These are phyloP conservation scores for Vireo altiloquus DNA, from an alignment of 2,113 vertebrate genomes.

Conservation along the genomic window DNA sequence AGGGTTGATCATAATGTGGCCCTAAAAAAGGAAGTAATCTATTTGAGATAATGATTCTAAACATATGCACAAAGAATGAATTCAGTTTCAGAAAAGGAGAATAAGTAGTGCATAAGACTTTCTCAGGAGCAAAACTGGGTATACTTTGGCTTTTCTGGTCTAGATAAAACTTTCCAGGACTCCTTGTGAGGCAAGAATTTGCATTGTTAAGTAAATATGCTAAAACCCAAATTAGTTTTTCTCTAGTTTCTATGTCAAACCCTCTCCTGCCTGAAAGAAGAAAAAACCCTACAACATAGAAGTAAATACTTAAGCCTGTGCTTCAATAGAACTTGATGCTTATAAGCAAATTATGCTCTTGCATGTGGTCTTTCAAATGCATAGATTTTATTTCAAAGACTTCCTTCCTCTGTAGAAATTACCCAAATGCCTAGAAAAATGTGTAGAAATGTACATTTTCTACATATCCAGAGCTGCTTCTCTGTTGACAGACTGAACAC, in stretches of 20 bases:
- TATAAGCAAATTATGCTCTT: not conserved
- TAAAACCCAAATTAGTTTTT: not conserved
- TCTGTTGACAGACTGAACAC: not conserved
- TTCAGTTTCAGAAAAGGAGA: not conserved
- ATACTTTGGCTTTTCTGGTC: not conserved
- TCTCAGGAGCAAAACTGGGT: not conserved
- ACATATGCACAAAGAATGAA: not conserved
- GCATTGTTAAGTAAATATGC: not conserved
- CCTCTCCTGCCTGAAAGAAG: not conserved
- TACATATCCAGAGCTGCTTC: not conserved
- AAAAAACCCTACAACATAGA: not conserved
- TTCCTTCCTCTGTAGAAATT: not conserved
- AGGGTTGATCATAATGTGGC: not conserved
- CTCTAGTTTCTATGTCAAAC: not conserved
- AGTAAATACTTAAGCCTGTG: not conserved
- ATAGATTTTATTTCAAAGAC: not conserved
- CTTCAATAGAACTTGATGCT: not conserved
- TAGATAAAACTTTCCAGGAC: not conserved
- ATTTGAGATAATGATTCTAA: not conserved
- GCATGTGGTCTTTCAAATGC: not conserved
- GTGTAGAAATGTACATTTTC: not conserved
- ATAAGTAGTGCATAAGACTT: not conserved
- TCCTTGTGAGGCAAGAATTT: not conserved
- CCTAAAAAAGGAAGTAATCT: not conserved
- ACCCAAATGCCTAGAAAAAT: not conserved